Evolutionary conservation across 30 jellyfish, hydroid and myxozoan genomes (phyloP), one percentile per base, ranked within the genome.

Genomic region (Sanderia malayensis): DNA sequence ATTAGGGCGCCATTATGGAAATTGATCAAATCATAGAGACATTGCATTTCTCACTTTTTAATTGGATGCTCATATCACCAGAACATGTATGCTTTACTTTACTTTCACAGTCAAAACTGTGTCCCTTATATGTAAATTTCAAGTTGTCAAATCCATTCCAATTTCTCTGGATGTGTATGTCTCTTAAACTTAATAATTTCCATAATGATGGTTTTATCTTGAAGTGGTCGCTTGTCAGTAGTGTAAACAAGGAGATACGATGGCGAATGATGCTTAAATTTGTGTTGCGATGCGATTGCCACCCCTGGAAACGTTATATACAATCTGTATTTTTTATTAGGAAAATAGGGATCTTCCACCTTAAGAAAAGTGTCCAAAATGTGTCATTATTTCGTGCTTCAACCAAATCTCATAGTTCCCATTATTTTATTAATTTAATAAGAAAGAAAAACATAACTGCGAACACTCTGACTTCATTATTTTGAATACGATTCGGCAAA

Each of bases 261-360:
- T 37, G 52, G 6, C 52, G 13, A 37, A 37, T 37, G 52, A 37
- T 37, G 52, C 52, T 37, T 37, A 37, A 37, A 37, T 37, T 37
- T 37, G 52, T 13, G 13, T 37, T 37, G 52, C 52, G 13, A 37
- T 37, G 6, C 52, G 52, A 37, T 37, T 37, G 52, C 52, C 52
- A 13, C 52, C 52, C 52, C 52, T 37, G 10, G 52, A 49, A 49
- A 9, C 23, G 24, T 19, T 49, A 9, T 11, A 49, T 49, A 11
- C 24, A 18, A 49, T 18, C 8, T 49, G 27, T 49, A 49, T 49
- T 49, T 9, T 49, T 49, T 15, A 49, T 49, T 49, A 19, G 64
- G 64, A 49, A 15, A 49, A 49, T 49, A 49, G 27, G 64, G 64
- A 24, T 49, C 64, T 49, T 9, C 64, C 64, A 49, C 64, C 64